Conservation (phyloP, 23 tunicate genomes). For the Corella eumyota region DNA sequence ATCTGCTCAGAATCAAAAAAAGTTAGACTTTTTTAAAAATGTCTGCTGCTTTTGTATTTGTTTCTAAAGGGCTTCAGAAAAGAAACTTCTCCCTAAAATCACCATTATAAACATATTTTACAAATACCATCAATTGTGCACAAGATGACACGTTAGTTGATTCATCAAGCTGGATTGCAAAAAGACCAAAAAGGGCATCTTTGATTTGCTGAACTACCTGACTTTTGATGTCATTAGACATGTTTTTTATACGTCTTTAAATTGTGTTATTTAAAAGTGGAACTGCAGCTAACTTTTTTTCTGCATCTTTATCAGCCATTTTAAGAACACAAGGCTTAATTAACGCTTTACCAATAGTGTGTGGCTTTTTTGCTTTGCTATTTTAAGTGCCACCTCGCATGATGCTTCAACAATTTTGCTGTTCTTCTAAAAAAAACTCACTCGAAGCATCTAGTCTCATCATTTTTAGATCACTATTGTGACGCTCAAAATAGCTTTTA, state of each 20-base stretch:
- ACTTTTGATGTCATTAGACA: conserved; percentile 44
- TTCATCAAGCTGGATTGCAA: conserved; percentile 64
- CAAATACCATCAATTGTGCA: conserved; percentile 67
- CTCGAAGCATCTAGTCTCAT: conserved; percentile 56
- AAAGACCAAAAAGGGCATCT: conserved; percentile 39
- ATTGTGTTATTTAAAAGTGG: conserved; percentile 46
- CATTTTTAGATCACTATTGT: conserved; percentile 35
- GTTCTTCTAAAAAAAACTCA: conserved; percentile 17
- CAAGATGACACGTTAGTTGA: conserved; percentile 44
- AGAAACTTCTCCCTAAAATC: conserved; percentile 51
- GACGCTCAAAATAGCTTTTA: conserved; percentile 24
- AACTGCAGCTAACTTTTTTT: conserved; percentile 36
- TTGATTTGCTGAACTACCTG: conserved; percentile 48
- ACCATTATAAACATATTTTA: conserved; percentile 31
- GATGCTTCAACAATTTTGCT: conserved; percentile 36
- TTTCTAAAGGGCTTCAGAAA: conserved; percentile 34
- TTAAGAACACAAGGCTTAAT: conserved; percentile 61
- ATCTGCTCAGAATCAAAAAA: conserved; percentile 44
- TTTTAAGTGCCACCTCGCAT: conserved; percentile 36
- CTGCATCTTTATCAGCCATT: conserved; percentile 47
- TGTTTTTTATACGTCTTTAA: conserved; percentile 28
- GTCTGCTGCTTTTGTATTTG: conserved; percentile 32
- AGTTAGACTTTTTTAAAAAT: conserved; percentile 20
- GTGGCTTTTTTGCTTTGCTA: conserved; percentile 47
- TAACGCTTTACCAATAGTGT: conserved; percentile 39